Conservation (phyloP, 2,797 vertebrate species). For the Danionella dracula region DNA sequence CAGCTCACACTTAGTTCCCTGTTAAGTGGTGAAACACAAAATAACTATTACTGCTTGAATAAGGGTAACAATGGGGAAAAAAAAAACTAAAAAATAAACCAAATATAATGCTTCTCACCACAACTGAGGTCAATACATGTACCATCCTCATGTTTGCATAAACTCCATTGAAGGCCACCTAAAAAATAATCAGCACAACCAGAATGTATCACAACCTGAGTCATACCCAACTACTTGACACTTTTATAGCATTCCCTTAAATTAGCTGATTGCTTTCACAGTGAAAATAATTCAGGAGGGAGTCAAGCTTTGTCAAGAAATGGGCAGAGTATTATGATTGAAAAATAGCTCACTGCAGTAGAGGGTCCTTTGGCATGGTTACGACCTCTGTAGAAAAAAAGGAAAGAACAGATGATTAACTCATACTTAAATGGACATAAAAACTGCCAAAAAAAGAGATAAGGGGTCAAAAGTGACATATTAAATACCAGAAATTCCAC, state of each 20-base stretch:
- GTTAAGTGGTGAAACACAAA: slow-evolving; percentile 37
- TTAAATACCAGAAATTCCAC: too few species aligned
- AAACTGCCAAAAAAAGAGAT: too few species aligned
- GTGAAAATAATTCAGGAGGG: too few species aligned
- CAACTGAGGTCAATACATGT: slow-evolving; percentile 97
- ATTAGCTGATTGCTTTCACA: too few species aligned
- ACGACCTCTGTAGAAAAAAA: slow-evolving; percentile 80
- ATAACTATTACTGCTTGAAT: background rate
- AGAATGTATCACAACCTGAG: slow-evolving; percentile 28
- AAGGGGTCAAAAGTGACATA: too few species aligned
- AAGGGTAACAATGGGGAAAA: background rate
- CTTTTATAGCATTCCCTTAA: too few species aligned
- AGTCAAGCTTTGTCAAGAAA: too few species aligned
- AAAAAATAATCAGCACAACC: slow-evolving; percentile 39
- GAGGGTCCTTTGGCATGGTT: slow-evolving; percentile 90
- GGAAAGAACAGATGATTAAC: slow-evolving; percentile 2
- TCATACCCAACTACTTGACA: background rate
- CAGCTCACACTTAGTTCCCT: slow-evolving; percentile 99
- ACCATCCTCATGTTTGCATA: slow-evolving; percentile 99
- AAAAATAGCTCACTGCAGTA: slow-evolving; percentile 78
- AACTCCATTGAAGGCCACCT: slow-evolving; percentile 96
- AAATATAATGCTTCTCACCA: slow-evolving; percentile 76
- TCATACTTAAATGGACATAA: too few species aligned
- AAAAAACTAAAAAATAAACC: background rate
- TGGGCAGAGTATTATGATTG: too few species aligned